phyloP scores from a whole-genome alignment of 2,797 vertebrate genomes.

The Cossypha polioptera region DNA sequence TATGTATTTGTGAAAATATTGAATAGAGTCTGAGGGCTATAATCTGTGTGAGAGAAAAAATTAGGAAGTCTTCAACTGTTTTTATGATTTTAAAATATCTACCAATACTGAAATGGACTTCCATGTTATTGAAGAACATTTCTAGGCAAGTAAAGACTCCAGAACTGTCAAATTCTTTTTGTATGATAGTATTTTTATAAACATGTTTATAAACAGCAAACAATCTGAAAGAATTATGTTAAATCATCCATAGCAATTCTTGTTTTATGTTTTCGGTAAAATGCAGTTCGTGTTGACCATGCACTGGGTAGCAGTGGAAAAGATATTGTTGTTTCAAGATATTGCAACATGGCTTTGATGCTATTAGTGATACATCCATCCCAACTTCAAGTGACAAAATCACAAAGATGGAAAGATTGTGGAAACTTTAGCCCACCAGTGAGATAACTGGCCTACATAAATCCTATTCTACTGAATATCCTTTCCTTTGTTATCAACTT shows the following conservation, averaged over 20 bases:
- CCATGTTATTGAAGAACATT: background rate
- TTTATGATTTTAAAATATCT: background rate
- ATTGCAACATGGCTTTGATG: background rate
- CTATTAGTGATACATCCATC: background rate
- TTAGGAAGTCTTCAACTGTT: background rate
- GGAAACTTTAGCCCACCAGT: background rate
- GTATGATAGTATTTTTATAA: background rate
- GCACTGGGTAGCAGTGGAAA: background rate
- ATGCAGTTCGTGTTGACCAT: background rate
- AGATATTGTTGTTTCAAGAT: background rate
- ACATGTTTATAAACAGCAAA: background rate
- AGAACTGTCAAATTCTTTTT: background rate
- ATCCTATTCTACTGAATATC: background rate
- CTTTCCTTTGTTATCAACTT: background rate
- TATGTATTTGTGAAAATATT: background rate
- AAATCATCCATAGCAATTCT: background rate
- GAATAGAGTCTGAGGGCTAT: background rate
- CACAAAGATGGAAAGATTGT: background rate
- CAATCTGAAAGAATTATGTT: background rate
- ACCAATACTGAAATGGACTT: background rate
- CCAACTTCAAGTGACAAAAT: background rate
- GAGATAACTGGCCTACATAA: background rate
- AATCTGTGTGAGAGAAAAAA: background rate
- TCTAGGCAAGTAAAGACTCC: background rate
- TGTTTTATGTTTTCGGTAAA: background rate